These are phyloP conservation scores for Habropoda laboriosa DNA, from an alignment of 1,140 invertebrate genomes.

Conservation along the genomic window DNA sequence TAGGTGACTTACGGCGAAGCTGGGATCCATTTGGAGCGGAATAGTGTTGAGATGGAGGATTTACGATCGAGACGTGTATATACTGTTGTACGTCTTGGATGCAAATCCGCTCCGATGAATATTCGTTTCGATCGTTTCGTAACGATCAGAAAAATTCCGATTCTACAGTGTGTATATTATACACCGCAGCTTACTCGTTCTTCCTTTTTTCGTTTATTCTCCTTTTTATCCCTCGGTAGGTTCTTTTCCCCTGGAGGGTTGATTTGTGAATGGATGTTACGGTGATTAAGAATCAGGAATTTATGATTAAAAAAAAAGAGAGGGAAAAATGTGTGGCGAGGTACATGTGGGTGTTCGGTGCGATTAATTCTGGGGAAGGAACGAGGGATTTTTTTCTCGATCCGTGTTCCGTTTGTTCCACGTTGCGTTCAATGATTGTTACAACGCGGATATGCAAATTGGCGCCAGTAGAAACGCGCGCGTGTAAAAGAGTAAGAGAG, in stretches of 20 bases:
- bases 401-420: slow-evolving; percentile 14
- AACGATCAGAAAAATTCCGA: neutral
- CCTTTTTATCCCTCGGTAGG: too few relatives aligned
- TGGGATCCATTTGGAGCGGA: neutral
- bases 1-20: neutral
- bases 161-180: too few relatives aligned
- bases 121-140: slow-evolving; percentile 11
- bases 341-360: neutral
- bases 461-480: slow-evolving; percentile 15
- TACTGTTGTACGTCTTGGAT: slow-evolving; percentile 7
- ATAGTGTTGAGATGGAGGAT: neutral
- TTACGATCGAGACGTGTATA: neutral
- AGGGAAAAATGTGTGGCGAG: too few relatives aligned
- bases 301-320: too few relatives aligned
- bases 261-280: too few relatives aligned
- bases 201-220: too few relatives aligned
- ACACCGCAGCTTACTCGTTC: too few relatives aligned
- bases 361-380: slow-evolving; percentile 8
- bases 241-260: too few relatives aligned
- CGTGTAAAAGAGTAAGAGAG: neutral
- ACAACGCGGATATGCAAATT: slow-evolving; percentile 41
- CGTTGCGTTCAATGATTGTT: slow-evolving; percentile 29
- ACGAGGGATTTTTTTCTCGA: neutral
- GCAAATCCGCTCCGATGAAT: slow-evolving; percentile 3
- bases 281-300: neutral